Evolutionary conservation across 2,797 vertebrate species (phyloP), one percentile per base, ranked within the genome.

Genomic region (Echiichthys vipera): DNA sequence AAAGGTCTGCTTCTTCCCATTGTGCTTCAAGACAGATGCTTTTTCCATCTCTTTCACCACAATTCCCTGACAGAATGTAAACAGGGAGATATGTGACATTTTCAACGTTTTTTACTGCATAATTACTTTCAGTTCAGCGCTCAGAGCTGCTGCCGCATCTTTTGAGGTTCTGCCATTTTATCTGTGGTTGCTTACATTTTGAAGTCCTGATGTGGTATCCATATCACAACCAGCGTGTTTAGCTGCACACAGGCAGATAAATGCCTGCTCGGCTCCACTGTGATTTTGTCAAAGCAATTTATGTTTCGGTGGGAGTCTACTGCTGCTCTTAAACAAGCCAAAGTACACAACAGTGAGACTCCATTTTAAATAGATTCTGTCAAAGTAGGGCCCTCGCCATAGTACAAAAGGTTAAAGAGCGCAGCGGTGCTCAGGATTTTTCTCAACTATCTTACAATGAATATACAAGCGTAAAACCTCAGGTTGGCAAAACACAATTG

Each of bases 81-180:
- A 85, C 79, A 81, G 71, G n/a, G 49, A 80, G 84, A 73, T 78
- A 63, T 61, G 81, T 83, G 79, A 84, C 78, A 83, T 84, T 85
- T 85, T 65, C 77, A 78, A 62, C 5, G 2, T 54, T 69, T 62
- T n/a, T 76, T 65, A 65, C 39, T 29, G 62, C 61, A 71, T 80
- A 84, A 87, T 89, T 90, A 84, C 80, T 80, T 74, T 68, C 78
- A 58, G 74, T 84, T 80, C 42, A 42, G 51, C 0, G 42, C 58
- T 68, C 61, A 71, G 68, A 76, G 74, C 77, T 2, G 63, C 54
- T 0, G 32, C 56, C 1, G 5, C 77, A 51, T 69, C 61, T 82
- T n/a, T 68, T 42, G 47, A 74, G 71, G 6, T 6, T 22, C 29
- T 64, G 74, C 64, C 72, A 65, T 76, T 81, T 87, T 77, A 78